A percentile compares a stretch with the other conserved stretches of the same genome.
These are phyloP conservation scores for Parnassius mnemosyne DNA, from an alignment of 2,888 invertebrate genomes.

Conservation along the genomic window DNA sequence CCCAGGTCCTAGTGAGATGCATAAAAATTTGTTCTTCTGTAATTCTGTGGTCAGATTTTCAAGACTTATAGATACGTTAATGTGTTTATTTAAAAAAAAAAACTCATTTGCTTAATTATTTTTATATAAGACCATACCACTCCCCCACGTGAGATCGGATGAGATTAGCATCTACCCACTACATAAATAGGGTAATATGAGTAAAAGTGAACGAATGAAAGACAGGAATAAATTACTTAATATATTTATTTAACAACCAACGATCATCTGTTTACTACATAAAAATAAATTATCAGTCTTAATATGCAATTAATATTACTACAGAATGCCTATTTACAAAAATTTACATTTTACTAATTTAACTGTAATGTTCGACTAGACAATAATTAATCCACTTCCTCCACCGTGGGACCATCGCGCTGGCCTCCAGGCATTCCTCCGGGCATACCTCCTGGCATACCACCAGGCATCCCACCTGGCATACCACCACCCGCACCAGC, in stretches of 20 bases:
- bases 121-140: no score
- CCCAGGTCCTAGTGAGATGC: no score
- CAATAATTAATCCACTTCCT: constrained; percentile 53
- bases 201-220: neutral
- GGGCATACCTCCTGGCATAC: constrained; percentile 19
- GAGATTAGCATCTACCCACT: no score
- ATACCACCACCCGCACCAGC: constrained; percentile 62
- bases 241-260: neutral
- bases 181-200: no score
- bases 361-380: neutral
- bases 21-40: no score
- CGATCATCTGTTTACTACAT: neutral
- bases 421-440: constrained; percentile 25
- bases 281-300: constrained; percentile 1
- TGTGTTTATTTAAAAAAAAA: no score
- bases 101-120: no score
- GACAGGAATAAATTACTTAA: neutral
- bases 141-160: no score
- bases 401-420: constrained; percentile 52
- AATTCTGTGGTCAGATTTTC: no score
- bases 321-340: neutral
- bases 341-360: neutral
- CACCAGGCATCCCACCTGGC: constrained; percentile 23
- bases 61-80: no score
- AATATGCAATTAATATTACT: neutral